Evolutionary conservation across 2,888 invertebrate species (phyloP).

Genomic region (Allophyes oxyacanthae): DNA sequence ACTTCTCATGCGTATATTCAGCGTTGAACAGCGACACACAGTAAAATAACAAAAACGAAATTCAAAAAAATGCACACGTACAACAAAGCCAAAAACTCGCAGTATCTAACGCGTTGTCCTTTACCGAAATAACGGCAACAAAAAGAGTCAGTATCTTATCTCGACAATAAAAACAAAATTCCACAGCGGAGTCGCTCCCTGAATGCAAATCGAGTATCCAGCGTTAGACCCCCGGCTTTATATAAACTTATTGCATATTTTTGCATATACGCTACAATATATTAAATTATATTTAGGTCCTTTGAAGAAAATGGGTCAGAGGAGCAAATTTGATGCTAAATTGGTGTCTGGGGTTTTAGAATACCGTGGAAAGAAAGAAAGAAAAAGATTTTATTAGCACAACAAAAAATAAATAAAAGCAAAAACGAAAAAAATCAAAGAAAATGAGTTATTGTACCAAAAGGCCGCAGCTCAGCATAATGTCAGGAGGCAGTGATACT

Average conservation of each 20-base stretch:
- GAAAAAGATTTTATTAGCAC: no score
- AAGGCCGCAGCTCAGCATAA: no score
- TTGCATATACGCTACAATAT: conserved; percentile 52
- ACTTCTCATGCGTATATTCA: no score
- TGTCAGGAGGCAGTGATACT: no score
- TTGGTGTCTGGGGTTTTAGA: conserved; percentile 15
- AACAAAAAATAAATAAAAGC: no score
- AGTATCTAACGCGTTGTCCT: conserved; percentile 21
- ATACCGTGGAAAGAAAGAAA: not conserved
- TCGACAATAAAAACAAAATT: conserved; percentile 68
- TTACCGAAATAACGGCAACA: conserved; percentile 24
- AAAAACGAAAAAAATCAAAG: no score
- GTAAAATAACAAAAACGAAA: no score
- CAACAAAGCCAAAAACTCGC: no score
- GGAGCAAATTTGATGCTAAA: conserved; percentile 49
- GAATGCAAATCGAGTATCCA: conserved; percentile 66
- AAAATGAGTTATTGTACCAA: no score
- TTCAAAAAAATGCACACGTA: no score
- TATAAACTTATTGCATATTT: conserved; percentile 61
- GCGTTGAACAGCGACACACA: no score
- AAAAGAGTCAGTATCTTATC: conserved; percentile 65
- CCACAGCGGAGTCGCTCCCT: conserved; percentile 52
- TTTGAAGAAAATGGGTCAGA: conserved; percentile 51
- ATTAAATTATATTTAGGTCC: conserved; percentile 51
- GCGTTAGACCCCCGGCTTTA: conserved; percentile 51